Evolutionary conservation across 2,888 invertebrate genomes (phyloP), one percentile per base, ranked within the genome.

Genomic region (Drosophila mulleri): DNA sequence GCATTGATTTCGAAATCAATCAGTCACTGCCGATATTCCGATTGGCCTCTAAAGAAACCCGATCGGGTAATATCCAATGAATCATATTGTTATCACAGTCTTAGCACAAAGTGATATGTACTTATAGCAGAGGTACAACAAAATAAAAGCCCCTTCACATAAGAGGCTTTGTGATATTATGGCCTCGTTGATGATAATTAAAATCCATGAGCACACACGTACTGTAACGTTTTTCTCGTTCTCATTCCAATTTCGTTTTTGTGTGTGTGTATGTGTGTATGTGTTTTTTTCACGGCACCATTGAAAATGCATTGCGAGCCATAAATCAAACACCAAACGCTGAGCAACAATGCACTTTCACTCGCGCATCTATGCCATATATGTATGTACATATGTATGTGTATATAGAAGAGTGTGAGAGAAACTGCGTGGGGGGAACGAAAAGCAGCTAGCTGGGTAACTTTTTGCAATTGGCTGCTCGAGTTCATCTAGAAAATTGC

Each of bases 311-410:
- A 64, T 60, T 72, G 50, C 39, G 39, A 54, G 63, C 41, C 61
- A 76, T 82, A 79, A 76, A 82, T 80, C 82, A 80, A 71, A 64
- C 42, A 45, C n/a, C 50, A 60, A 39, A 65, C 67, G 37, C 62
- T 60, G 47, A 72, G 45, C 18, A 29, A 52, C 44, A 59, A 47
- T 71, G 70, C 81, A 70, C 73, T 79, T 76, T 82, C 75, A 52
- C 70, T 66, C 12, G 47, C 57, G 52, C 58, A 73, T 56, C 74
- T 78, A 45, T 41, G 39, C 53, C 47, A 57, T 72, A 35, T 23
- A 45, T 32, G 23, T 18, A 5, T 5, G 5, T 26, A 41, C 7
- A 16, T 39, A 39, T 23, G 20, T 26, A n/a, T n/a, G 23, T 3
- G 3, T 26, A 41, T 16, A 39, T 39, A 39, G 37, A 6, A 2